These are phyloP conservation scores for Penaeus vannamei DNA, from an alignment of 1,140 invertebrate genomes.

Conservation along the genomic window DNA sequence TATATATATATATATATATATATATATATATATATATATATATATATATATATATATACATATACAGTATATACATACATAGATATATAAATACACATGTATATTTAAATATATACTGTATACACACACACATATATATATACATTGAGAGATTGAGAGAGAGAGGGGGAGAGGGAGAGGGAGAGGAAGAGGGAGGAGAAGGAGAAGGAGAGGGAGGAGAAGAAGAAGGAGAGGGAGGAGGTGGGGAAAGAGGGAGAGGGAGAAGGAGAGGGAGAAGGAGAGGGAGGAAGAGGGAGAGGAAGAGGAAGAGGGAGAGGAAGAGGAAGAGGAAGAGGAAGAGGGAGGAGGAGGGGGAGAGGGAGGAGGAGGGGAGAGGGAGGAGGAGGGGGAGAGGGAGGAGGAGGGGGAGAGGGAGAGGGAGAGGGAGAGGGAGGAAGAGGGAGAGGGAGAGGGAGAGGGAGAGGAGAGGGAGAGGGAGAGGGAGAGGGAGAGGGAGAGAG, in stretches of 20 bases:
- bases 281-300: not conserved
- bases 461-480: not conserved
- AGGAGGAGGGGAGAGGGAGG: not conserved
- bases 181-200: too few species aligned
- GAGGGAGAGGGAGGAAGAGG: constrained; percentile 11
- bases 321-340: not conserved
- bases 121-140: not conserved
- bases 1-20: too few species aligned
- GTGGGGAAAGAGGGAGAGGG: not conserved
- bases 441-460: constrained; percentile 1
- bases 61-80: too few species aligned
- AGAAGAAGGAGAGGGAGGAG: not conserved
- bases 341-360: not conserved
- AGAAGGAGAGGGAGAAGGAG: not conserved
- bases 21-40: too few species aligned
- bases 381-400: not conserved
- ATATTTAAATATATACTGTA: too few species aligned
- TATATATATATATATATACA: too few species aligned
- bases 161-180: too few species aligned
- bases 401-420: not conserved
- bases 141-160: not conserved
- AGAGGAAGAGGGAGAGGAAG: not conserved
- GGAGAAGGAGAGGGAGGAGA: not conserved
- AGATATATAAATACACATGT: too few species aligned
- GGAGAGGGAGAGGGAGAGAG: not conserved